Conservation (phyloP, 1,140 invertebrate genomes). For the Drosophila tani region DNA sequence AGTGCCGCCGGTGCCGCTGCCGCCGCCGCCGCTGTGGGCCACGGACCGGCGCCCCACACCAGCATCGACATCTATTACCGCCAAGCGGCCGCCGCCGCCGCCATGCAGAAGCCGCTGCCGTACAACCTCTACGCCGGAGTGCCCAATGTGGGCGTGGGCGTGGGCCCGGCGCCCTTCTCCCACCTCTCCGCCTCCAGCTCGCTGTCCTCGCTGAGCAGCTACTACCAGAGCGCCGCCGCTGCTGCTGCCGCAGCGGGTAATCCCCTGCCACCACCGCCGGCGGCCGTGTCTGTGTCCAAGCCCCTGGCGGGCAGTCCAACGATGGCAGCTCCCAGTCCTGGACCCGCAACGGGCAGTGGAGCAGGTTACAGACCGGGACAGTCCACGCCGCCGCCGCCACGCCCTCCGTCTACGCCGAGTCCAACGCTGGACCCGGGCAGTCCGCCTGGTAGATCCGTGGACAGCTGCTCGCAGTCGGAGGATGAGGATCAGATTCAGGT, state of each 20-base stretch:
- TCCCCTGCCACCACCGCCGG: slow-evolving; percentile 10
- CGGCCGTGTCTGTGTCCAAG: slow-evolving; percentile 3
- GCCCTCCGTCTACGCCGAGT: slow-evolving; percentile 80
- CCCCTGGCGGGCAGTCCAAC: slow-evolving; percentile 2
- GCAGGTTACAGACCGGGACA: slow-evolving; percentile 4
- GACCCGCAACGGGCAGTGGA: background rate
- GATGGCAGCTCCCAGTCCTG: background rate
- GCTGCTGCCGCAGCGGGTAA: slow-evolving; percentile 60
- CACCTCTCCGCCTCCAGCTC: slow-evolving; percentile 84
- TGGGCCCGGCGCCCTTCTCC: slow-evolving; percentile 74
- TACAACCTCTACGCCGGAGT: slow-evolving; percentile 87
- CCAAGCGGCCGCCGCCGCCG: slow-evolving; percentile 88
- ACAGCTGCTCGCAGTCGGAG: slow-evolving; percentile 81
- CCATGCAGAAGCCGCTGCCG: slow-evolving; percentile 94
- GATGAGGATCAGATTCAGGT: slow-evolving; percentile 84
- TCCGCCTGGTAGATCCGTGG: slow-evolving; percentile 81
- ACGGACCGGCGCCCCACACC: slow-evolving; percentile 87
- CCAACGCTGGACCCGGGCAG: slow-evolving; percentile 84
- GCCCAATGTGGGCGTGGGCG: slow-evolving; percentile 63
- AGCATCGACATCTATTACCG: slow-evolving; percentile 92
- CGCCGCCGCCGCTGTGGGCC: slow-evolving; percentile 76
- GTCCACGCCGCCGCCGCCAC: slow-evolving; percentile 49
- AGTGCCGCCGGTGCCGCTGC: slow-evolving; percentile 77
- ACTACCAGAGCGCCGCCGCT: slow-evolving; percentile 78
- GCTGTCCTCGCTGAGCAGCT: slow-evolving; percentile 83